Conservation (phyloP, 1,140 invertebrate species). For the Zaprionus ghesquierei region DNA sequence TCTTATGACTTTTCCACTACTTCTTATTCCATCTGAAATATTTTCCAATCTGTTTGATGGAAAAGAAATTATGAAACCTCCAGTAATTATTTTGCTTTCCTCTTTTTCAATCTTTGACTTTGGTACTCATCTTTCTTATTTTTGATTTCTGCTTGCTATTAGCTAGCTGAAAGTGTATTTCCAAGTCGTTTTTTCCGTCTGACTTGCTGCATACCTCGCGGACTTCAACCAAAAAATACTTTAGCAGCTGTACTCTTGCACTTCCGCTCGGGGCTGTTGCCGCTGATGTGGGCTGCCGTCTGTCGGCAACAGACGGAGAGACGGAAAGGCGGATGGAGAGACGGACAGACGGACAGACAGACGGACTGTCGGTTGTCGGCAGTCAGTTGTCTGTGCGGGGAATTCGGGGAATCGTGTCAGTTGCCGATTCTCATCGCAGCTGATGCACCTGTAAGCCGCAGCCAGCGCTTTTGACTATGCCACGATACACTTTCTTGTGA, state of each 20-base stretch:
- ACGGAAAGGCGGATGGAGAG: not conserved
- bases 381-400: not conserved
- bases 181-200: not conserved
- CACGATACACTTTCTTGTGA: too few species aligned
- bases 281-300: slow-evolving; percentile 12
- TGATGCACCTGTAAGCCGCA: slow-evolving; percentile 8
- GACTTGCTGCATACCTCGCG: not conserved
- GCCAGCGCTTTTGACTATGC: not conserved
- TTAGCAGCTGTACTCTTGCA: slow-evolving; percentile 28
- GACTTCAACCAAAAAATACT: slow-evolving; percentile 26
- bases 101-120: not conserved
- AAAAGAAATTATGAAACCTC: too few species aligned
- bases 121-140: too few species aligned
- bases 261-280: slow-evolving; percentile 47
- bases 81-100: too few species aligned
- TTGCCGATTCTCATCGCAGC: not conserved
- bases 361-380: slow-evolving; percentile 21
- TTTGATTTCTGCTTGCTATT: not conserved
- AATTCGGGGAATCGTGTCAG: not conserved
- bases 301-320: slow-evolving; percentile 14
- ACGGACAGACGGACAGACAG: slow-evolving; percentile 28
- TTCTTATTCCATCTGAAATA: too few species aligned
- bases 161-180: not conserved
- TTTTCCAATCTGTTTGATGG: too few species aligned
- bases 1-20: too few species aligned